Percentiles rank a stretch among this genome's conserved stretches.
Conservation (phyloP, 1,140 invertebrate genomes). For the Bombus turneri region DNA sequence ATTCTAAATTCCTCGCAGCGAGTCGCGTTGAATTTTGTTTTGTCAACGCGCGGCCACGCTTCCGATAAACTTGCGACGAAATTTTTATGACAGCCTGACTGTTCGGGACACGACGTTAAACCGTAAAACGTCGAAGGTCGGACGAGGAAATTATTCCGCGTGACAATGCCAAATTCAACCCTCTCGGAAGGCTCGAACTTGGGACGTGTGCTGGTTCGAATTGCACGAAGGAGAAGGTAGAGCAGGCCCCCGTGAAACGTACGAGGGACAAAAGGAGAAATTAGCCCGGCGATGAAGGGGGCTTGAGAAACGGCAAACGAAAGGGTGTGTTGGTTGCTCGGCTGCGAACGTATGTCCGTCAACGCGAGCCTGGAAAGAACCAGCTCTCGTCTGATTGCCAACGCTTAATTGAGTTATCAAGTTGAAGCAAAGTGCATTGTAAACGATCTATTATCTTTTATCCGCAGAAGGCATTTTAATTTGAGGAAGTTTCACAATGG, state of each 20-base stretch:
- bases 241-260: too few relatives aligned
- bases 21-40: conserved; percentile 44
- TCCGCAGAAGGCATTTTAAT: conserved; percentile 8
- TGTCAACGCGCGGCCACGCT: background rate
- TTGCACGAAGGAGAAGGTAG: background rate
- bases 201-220: background rate
- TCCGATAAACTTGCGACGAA: conserved; percentile 29
- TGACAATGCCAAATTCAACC: conserved; percentile 2
- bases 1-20: conserved; percentile 52
- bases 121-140: background rate
- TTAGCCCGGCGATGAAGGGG: background rate
- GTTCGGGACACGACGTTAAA: background rate
- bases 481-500: background rate
- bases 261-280: background rate
- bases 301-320: conserved; percentile 17
- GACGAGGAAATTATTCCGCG: conserved; percentile 14
- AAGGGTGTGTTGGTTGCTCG: conserved; percentile 40
- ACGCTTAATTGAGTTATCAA: conserved; percentile 10
- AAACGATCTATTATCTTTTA: conserved; percentile 4
- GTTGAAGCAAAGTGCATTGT: conserved; percentile 6
- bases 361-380: background rate
- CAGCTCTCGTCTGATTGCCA: background rate
- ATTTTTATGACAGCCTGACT: conserved; percentile 2
- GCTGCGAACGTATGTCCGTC: conserved; percentile 2
- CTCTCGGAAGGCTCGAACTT: background rate